Base-by-base conservation (phyloP, 2,888 invertebrate species). In the Lochmaea crataegi region DNA sequence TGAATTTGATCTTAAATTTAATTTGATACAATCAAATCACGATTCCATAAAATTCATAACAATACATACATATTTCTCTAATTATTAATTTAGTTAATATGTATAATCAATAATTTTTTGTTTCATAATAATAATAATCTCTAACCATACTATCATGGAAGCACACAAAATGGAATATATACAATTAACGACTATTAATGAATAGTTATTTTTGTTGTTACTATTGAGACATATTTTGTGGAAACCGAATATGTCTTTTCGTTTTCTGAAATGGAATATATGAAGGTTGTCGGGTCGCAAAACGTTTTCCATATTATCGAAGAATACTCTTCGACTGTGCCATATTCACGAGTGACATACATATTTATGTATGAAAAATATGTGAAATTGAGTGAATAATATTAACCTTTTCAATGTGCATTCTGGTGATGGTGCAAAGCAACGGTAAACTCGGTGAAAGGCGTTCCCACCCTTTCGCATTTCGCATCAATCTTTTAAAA, bases 401-500 rank as follows among this genome's bases (percentile, higher is more conserved):
- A 74, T 74, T 72, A 77, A 72, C 73, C 72, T 74, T 67, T 73
- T 73, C 74, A 76, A 72, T 75, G 72, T 71, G 58, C 70, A 73
- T 73, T 53, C 74, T 48, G 72, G 72, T 64, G 71, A 75, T 68
- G 67, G 71, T 71, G 74, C 68, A 73, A 74, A 58, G 68, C 67
- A 71, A 69, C 56, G 72, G 69, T 65, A 66, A 67, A 64, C 70
- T 58, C 41, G 51, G 68, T 60, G 71, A 38, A 70, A 68, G 69
- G 69, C 63, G 65, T 61, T 61, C 32, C 73, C 77, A 75, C 73
- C 78, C 77, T 75, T 71, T 76, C 76, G 74, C 74, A 74, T 78
- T 71, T 76, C 76, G 75, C 76, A 75, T 78, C 75, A 77, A 75
- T 75, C 73, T 75, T 75, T 77, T 74, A 75, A 77, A 77, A 77